Evolutionary conservation across 2,888 invertebrate species (phyloP), one percentile per base, ranked within the genome.

Genomic region (Leptinotarsa juncta): DNA sequence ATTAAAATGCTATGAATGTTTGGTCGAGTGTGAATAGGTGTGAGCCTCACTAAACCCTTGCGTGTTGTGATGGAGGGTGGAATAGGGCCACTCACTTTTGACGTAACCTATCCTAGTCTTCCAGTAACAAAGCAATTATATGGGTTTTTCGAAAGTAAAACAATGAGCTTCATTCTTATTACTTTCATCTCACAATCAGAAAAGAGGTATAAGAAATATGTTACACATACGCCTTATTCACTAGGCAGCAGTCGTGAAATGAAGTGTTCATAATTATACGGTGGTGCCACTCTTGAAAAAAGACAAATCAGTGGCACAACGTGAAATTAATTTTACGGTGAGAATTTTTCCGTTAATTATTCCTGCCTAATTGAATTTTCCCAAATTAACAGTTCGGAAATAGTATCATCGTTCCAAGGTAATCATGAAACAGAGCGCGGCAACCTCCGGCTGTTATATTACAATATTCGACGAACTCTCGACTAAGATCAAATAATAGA

Each of bases 401-500:
- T 73, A 73, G 75, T 79, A 76, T 42, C 62, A 76, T 62, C 62
- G 71, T 70, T 65, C 67, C 74, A 71, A 76, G 77, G 76, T 76
- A 77, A 74, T 75, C 77, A 75, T 73, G 68, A 73, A 71, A 71
- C 68, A 75, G 65, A 72, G 71, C 65, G 62, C 70, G 80, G 77
- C 79, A 81, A 81, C 82, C 81, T 82, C 80, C 78, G 82, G 82
- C 80, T 82, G 79, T 82, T 83, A 83, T 83, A 83, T 82, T 82
- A 81, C 80, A 81, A 82, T 81, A 81, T 82, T 76, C 79, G 77
- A 80, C 78, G 78, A 79, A 79, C 81, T 80, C 78, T 78, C 79
- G 76, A 80, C 80, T 80, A 81, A 83, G 80, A 84, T 81, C 83
- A 84, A 85, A 83, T 84, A 85, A 84, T 82, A 81, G 82, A 83